Conservation (phyloP, 1,140 invertebrate genomes). For the Drosophila lacteicornis region DNA sequence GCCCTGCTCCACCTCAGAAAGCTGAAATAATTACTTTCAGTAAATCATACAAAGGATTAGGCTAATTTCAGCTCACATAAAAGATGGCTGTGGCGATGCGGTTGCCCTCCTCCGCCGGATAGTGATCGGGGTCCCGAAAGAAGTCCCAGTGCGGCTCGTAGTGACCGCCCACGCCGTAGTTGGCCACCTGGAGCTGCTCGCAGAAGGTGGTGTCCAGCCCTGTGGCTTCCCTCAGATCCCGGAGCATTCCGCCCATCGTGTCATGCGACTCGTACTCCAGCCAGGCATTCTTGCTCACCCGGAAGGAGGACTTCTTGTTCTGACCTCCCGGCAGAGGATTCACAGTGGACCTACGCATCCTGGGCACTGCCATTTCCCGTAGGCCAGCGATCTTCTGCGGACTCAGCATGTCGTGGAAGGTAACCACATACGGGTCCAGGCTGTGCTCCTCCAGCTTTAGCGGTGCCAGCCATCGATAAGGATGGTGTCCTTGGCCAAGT, state of each 20-base stretch:
- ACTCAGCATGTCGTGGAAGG: constrained; percentile 95
- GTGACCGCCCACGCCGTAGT: constrained; percentile 91
- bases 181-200: constrained; percentile 88
- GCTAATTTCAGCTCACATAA: constrained; percentile 84
- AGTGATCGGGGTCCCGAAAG: constrained; percentile 63
- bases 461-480: constrained; percentile 92
- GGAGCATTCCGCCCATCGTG: constrained; percentile 90
- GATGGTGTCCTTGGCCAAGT: constrained; percentile 90
- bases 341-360: constrained; percentile 92
- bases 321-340: constrained; percentile 89
- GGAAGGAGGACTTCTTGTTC: constrained; percentile 89
- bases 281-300: constrained; percentile 99
- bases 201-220: constrained; percentile 93
- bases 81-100: constrained; percentile 81
- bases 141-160: constrained; percentile 91
- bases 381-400: constrained; percentile 95
- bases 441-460: constrained; percentile 96
- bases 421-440: constrained; percentile 92
- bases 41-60: constrained; percentile 13
- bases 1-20: constrained; percentile 97
- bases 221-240: constrained; percentile 91
- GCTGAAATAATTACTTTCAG: constrained; percentile 87
- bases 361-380: constrained; percentile 93
- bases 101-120: constrained; percentile 90
- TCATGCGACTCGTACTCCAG: constrained; percentile 92